Conservation (phyloP, 1,140 invertebrate species). For the Diorhabda carinulata region DNA sequence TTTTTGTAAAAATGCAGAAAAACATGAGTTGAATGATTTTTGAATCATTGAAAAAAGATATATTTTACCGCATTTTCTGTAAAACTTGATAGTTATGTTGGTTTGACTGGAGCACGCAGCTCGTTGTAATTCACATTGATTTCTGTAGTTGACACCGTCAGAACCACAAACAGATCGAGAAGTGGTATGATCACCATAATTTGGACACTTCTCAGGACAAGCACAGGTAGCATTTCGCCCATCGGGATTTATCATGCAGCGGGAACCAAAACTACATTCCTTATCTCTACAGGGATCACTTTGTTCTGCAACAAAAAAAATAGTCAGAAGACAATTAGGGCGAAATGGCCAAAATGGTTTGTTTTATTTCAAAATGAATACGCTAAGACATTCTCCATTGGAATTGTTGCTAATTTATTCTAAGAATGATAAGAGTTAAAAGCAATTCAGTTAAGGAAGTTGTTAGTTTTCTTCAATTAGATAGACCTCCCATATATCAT, state of each 20-base stretch:
- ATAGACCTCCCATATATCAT: too few relatives aligned
- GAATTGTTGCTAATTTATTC: too few relatives aligned
- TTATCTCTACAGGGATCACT: conserved; percentile 72
- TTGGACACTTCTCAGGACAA: conserved; percentile 71
- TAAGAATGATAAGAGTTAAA: too few relatives aligned
- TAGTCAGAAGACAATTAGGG: too few relatives aligned
- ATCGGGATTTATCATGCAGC: conserved; percentile 72
- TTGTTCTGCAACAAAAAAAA: conserved; percentile 59
- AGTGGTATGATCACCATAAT: conserved; percentile 74
- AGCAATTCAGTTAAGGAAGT: too few relatives aligned
- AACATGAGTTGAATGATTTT: too few relatives aligned
- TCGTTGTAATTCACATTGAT: conserved; percentile 75
- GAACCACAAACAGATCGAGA: conserved; percentile 70
- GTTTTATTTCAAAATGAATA: too few relatives aligned
- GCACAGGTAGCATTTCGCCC: conserved; percentile 69
- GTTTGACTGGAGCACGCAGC: conserved; percentile 68
- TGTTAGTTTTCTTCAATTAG: too few relatives aligned
- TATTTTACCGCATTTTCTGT: conserved; percentile 82
- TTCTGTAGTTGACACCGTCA: conserved; percentile 70
- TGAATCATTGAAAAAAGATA: too few relatives aligned
- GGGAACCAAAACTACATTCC: conserved; percentile 69
- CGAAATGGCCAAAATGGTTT: too few relatives aligned
- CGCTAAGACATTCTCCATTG: too few relatives aligned
- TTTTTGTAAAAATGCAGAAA: too few relatives aligned
- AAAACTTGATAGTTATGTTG: conserved; percentile 81